phyloP scores from a whole-genome alignment of 2,113 vertebrate species.

The Odocoileus hemionus region DNA sequence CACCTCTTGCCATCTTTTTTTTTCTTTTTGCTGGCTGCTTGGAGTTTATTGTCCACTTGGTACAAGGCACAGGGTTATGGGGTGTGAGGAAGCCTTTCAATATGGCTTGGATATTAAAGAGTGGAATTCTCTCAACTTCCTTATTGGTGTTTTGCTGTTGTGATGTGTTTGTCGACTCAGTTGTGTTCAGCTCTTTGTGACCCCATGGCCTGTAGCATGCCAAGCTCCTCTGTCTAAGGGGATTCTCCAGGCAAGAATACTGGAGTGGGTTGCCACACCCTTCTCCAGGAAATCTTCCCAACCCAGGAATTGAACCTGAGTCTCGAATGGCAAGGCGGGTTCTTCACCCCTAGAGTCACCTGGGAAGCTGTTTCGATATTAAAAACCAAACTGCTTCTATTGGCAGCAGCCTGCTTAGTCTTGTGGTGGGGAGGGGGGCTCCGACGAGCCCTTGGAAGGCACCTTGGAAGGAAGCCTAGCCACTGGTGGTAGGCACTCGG shows the following conservation, averaged over 20 bases:
- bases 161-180: neutral
- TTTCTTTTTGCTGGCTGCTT: neutral
- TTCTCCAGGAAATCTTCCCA: neutral
- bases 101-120: neutral
- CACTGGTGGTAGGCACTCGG: neutral
- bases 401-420: neutral
- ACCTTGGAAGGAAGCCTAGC: neutral
- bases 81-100: neutral
- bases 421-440: neutral
- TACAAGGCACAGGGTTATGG: neutral
- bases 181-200: neutral
- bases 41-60: neutral
- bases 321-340: neutral
- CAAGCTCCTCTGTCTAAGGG: neutral
- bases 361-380: neutral
- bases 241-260: neutral
- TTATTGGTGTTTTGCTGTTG: neutral
- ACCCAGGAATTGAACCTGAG: neutral
- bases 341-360: neutral
- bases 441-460: neutral
- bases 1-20: slow-evolving; percentile 7
- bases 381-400: neutral
- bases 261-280: neutral
- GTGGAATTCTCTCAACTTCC: neutral
- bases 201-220: neutral